Evolutionary conservation across 2,888 invertebrate genomes (phyloP), one percentile per base, ranked within the genome.

Genomic region (Lithophane leautieri): DNA sequence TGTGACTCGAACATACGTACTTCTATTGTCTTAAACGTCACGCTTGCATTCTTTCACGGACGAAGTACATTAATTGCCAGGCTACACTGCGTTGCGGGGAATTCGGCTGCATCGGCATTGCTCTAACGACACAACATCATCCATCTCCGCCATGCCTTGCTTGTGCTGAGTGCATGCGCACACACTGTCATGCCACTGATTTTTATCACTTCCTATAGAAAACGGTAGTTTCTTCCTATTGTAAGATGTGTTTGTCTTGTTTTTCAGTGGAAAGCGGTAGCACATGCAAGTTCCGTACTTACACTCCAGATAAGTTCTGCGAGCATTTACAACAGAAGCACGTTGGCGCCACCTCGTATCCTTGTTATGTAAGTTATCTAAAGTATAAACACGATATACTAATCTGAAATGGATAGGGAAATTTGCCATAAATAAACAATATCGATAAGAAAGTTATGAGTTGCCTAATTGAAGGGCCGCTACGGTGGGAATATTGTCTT

Each of bases 321-420:
- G 95, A 95, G 28, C 96, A 96, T 83, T 72, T 95, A 11, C 80
- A 87, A 40, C 89, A 83, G 56, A 90, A 88, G 68, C 96, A 96
- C 34, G 22, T 8, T 81, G 6, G 69, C 0, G 68, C 80, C 50
- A 90, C 86, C 0, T 83, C 82, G 0, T 92, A 92, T 78, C 78
- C 88, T 28, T 96, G 96, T 79, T 89, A 90, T 76, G 96, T 96
- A 92, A 56, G 95, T 94, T 80, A 6, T 52, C 16, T n/a, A n/a
- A 50, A 50, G 22, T 50, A 67, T 34, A 34, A 34, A 67, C 16
- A 52, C 34, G 34, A n/a, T 50, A 50, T 16, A 47, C 14, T 6
- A n/a, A 50, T n/a, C 6, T 34, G 34, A 52, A 50, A 16, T 50
- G 50, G 6, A 22, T 50, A 47, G 25, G 50, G 14, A 47, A 9